Conservation (phyloP, 2,888 invertebrate genomes). For the Drosophila falleni region DNA sequence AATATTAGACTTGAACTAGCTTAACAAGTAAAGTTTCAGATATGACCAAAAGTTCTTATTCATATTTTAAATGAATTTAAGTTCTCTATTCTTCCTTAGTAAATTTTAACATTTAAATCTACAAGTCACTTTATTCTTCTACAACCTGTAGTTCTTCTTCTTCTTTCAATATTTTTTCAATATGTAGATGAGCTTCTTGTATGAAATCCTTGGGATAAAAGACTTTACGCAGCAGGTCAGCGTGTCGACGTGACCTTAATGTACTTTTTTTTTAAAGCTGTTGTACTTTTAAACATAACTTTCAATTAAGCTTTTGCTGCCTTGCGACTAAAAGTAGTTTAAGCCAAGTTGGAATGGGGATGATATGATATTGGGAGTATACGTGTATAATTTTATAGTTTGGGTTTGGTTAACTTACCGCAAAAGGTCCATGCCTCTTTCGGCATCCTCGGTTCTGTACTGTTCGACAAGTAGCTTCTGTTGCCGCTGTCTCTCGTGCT, state of each 20-base stretch:
- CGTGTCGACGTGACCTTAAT: slow-evolving; percentile 9
- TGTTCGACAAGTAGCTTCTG: slow-evolving; percentile 80
- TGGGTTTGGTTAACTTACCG: slow-evolving; percentile 71
- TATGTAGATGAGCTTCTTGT: not conserved
- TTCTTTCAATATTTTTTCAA: not conserved
- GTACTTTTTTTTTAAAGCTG: slow-evolving; percentile 17
- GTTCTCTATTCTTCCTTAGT: not conserved
- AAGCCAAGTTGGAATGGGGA: not conserved
- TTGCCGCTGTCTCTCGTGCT: slow-evolving; percentile 69
- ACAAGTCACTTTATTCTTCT: not conserved
- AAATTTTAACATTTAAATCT: no score
- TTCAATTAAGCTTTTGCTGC: slow-evolving; percentile 38
- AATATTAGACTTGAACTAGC: no score
- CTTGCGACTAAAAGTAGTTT: slow-evolving; percentile 8
- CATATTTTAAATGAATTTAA: slow-evolving; percentile 9
- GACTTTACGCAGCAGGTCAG: slow-evolving; percentile 2
- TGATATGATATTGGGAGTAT: not conserved
- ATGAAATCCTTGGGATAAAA: not conserved
- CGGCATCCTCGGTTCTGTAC: slow-evolving; percentile 81
- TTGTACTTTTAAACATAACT: slow-evolving; percentile 27
- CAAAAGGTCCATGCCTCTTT: slow-evolving; percentile 83
- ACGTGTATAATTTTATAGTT: no score
- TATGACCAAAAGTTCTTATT: no score
- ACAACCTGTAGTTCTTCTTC: not conserved
- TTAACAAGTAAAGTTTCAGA: no score